Conservation (phyloP, 1,140 invertebrate species). For the Copidosoma floridanum region DNA sequence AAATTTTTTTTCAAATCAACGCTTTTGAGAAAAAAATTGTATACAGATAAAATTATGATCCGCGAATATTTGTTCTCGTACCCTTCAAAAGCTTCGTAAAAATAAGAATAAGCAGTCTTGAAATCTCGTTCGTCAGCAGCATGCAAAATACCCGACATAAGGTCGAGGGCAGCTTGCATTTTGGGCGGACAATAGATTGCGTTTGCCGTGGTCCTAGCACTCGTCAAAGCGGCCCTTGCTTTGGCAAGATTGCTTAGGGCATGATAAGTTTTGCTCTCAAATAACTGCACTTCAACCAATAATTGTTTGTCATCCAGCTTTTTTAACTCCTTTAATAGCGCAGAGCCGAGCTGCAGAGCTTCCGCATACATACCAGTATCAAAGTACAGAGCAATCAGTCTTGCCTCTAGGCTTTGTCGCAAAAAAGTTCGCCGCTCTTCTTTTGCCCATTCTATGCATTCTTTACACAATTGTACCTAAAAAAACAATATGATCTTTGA, state of each 20-base stretch:
- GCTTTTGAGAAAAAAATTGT: background rate
- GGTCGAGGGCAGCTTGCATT: constrained; percentile 93
- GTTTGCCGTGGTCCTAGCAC: constrained; percentile 97
- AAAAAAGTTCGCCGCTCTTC: constrained; percentile 96
- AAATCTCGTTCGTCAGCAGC: constrained; percentile 99
- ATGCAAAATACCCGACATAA: constrained; percentile 97
- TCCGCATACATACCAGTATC: constrained; percentile 89
- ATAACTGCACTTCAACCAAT: constrained; percentile 91
- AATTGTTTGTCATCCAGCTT: constrained; percentile 99
- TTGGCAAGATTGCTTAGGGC: constrained; percentile 95
- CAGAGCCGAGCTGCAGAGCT: constrained; percentile 79
- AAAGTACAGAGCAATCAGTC: constrained; percentile 91
- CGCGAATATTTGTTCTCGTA: constrained; percentile 26
- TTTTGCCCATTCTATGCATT: constrained; percentile 99
- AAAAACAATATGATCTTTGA: background rate
- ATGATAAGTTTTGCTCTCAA: constrained; percentile 99
- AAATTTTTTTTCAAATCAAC: background rate
- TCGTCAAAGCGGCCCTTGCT: constrained; percentile 94
- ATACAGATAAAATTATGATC: background rate
- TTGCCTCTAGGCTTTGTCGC: constrained; percentile 90
- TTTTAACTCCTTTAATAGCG: constrained; percentile 91
- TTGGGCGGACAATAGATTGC: constrained; percentile 99
- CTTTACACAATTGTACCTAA: constrained; percentile 81
- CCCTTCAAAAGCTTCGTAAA: constrained; percentile 99
- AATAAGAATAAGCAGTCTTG: constrained; percentile 99